A percentile compares a stretch with the other conserved stretches of the same genome.
Conservation (phyloP, 23 tunicate genomes). For the Aplidium turbinatum region DNA sequence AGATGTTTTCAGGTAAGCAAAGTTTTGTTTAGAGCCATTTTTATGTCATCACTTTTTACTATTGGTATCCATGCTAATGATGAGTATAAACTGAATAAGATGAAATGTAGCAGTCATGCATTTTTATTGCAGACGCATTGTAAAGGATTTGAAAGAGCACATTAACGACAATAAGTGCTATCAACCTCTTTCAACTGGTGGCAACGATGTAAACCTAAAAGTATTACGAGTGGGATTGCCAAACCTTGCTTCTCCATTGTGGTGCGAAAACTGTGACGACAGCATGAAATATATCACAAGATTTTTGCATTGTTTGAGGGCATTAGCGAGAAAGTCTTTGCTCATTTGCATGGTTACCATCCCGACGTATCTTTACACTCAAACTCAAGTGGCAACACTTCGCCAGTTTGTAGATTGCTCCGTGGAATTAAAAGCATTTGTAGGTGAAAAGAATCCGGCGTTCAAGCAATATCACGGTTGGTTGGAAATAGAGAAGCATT, state of each 20-base stretch:
- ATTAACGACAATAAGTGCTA: not conserved
- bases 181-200: constrained; percentile 6
- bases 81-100: too few species aligned
- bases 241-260: constrained; percentile 68
- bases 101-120: too few species aligned
- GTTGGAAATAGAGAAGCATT: too few species aligned
- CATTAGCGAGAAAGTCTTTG: constrained; percentile 54
- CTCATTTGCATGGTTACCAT: constrained; percentile 54
- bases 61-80: too few species aligned
- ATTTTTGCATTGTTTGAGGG: constrained; percentile 66
- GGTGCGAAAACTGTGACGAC: constrained; percentile 32
- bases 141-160: constrained; percentile 14
- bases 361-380: constrained; percentile 61
- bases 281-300: constrained; percentile 24
- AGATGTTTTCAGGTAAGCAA: too few species aligned
- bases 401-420: constrained; percentile 68
- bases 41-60: too few species aligned
- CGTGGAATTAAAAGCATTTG: constrained; percentile 65
- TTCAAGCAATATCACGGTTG: constrained; percentile 92
- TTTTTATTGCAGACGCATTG: constrained; percentile 17
- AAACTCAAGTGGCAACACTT: constrained; percentile 26
- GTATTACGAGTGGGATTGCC: constrained; percentile 62
- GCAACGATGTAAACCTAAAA: constrained; percentile 27
- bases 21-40: too few species aligned
- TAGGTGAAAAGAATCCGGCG: constrained; percentile 66